These are phyloP conservation scores for Panthera uncia DNA, from an alignment of 2,113 vertebrate genomes.

Conservation along the genomic window DNA sequence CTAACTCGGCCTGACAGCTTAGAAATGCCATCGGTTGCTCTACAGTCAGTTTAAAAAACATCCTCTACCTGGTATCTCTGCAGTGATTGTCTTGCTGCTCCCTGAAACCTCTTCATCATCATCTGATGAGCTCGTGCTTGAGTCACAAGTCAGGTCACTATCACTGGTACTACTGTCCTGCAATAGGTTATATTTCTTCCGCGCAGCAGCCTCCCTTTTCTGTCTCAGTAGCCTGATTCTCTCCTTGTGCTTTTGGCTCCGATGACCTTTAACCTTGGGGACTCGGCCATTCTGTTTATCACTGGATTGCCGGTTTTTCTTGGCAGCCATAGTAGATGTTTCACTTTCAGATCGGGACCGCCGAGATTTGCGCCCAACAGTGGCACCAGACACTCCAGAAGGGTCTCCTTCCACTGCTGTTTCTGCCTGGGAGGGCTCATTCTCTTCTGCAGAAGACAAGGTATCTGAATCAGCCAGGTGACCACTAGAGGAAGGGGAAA, in stretches of 20 bases:
- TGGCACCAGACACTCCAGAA: constrained; percentile 78
- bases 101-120: constrained; percentile 93
- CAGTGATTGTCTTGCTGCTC: constrained; percentile 98
- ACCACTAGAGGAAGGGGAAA: constrained; percentile 97
- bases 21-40: constrained; percentile 80
- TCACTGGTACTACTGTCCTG: constrained; percentile 99
- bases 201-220: constrained; percentile 95
- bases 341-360: constrained; percentile 96
- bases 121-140: constrained; percentile 94
- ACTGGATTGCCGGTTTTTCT: constrained; percentile 95
- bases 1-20: constrained; percentile 83
- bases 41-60: constrained; percentile 90
- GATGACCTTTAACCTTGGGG: constrained; percentile 92
- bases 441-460: constrained; percentile 94
- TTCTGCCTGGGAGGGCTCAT: constrained; percentile 81
- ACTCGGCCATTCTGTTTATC: constrained; percentile 95
- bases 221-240: constrained; percentile 95
- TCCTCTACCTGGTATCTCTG: constrained; percentile 97
- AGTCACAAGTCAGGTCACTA: constrained; percentile 98
- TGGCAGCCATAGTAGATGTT: constrained; percentile 94
- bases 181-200: constrained; percentile 97
- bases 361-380: constrained; percentile 90
- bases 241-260: constrained; percentile 98
- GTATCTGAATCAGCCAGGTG: constrained; percentile 98
- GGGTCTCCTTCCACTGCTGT: constrained; percentile 83